Percentiles rank a stretch among this genome's conserved stretches.
Conservation (phyloP, 2,888 invertebrate genomes). For the Thalpophila matura region DNA sequence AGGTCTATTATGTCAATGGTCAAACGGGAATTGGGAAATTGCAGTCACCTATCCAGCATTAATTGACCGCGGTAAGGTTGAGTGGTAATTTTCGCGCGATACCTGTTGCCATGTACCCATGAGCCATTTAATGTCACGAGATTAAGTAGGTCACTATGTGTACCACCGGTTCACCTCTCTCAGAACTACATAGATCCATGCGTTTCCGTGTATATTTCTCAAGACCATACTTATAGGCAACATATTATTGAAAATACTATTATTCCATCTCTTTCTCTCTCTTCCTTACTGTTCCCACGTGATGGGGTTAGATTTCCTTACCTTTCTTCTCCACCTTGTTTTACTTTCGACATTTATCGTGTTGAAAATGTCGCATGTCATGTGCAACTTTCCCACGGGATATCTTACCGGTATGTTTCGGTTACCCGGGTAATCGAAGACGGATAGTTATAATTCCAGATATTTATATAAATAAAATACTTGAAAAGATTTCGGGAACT, state of each 20-base stretch:
- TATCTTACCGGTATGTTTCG: too few species aligned
- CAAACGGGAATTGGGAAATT: not conserved
- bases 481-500: too few species aligned
- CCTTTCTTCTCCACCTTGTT: not conserved
- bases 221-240: not conserved
- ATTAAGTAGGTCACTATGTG: constrained; percentile 22
- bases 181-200: not conserved
- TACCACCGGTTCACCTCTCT: constrained; percentile 39
- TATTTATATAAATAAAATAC: too few species aligned
- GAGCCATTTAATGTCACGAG: constrained; percentile 38
- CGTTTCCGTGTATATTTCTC: constrained; percentile 20
- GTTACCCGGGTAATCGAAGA: too few species aligned
- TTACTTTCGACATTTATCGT: too few species aligned
- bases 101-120: constrained; percentile 37
- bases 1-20: constrained; percentile 15
- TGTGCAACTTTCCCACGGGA: too few species aligned
- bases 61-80: not conserved
- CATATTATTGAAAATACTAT: too few species aligned
- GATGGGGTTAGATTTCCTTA: too few species aligned
- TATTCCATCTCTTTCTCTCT: too few species aligned
- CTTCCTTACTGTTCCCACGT: not conserved
- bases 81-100: constrained; percentile 2
- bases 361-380: too few species aligned
- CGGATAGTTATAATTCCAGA: too few species aligned
- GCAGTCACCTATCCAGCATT: constrained; percentile 7